Percentiles rank a stretch among this genome's conserved stretches.
Conservation (phyloP, 2,888 invertebrate species). For the Tenthredo notha region DNA sequence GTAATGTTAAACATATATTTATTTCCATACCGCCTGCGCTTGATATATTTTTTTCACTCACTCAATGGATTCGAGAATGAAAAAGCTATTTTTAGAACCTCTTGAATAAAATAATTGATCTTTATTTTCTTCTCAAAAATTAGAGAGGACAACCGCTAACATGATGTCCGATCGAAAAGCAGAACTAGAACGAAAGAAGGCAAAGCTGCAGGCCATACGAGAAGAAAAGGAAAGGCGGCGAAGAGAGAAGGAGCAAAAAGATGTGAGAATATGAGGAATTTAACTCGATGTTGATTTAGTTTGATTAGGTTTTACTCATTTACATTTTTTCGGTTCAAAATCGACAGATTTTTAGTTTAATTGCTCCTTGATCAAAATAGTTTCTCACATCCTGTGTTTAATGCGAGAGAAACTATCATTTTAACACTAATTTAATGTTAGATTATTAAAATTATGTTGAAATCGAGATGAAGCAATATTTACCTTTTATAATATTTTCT, state of each 20-base stretch:
- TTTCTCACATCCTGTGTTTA: background rate
- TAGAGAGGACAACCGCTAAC: slow-evolving; percentile 53
- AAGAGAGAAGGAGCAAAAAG: slow-evolving; percentile 92
- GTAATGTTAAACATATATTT: too few relatives aligned
- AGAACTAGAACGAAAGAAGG: slow-evolving; percentile 95
- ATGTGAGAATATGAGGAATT: slow-evolving; percentile 86
- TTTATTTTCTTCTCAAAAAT: background rate
- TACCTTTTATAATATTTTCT: background rate
- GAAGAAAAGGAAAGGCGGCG: slow-evolving; percentile 94
- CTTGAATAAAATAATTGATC: background rate
- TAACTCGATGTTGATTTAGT: slow-evolving; percentile 51
- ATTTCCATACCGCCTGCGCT: too few relatives aligned
- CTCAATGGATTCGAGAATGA: too few relatives aligned
- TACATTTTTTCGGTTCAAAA: background rate
- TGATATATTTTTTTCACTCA: too few relatives aligned
- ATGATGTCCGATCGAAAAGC: slow-evolving; percentile 93
- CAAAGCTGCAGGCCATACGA: slow-evolving; percentile 92
- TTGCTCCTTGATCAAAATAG: background rate
- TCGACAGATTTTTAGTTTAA: background rate
- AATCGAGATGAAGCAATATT: background rate
- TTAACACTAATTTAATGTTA: background rate
- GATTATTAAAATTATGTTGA: background rate
- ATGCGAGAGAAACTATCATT: background rate
- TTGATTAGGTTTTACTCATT: background rate
- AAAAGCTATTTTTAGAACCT: too few relatives aligned